These are phyloP conservation scores for Bombus difficillimus DNA, from an alignment of 1,140 invertebrate genomes.

Conservation along the genomic window DNA sequence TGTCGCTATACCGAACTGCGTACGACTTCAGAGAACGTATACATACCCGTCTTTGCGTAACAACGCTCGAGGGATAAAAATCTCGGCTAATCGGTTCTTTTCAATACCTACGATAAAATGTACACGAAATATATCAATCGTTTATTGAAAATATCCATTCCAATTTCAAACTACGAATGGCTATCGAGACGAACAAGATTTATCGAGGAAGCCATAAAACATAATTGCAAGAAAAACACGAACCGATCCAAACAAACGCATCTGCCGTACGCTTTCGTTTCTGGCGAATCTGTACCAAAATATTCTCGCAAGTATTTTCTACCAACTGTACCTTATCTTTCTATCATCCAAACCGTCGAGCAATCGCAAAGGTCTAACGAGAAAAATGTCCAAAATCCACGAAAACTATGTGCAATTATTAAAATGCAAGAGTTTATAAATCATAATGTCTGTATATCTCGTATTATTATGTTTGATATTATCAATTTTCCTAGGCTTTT, in stretches of 20 bases:
- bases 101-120: not conserved
- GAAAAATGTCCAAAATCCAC: not conserved
- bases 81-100: not conserved
- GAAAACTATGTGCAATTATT: not conserved
- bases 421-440: not conserved
- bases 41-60: not conserved
- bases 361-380: not conserved
- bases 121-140: not conserved
- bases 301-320: not conserved
- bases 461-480: too few relatives aligned
- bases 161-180: not conserved
- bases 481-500: too few relatives aligned
- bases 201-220: not conserved
- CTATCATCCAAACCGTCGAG: not conserved
- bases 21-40: constrained; percentile 10
- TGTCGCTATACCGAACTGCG: constrained; percentile 25
- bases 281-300: not conserved
- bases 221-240: constrained; percentile 19
- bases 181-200: not conserved
- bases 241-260: not conserved
- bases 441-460: too few relatives aligned
- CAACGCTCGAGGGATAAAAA: not conserved
- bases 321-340: not conserved
- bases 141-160: not conserved
- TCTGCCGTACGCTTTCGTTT: not conserved